These are phyloP conservation scores for Helostoma temminkii DNA, from an alignment of 2,797 vertebrate species.

Conservation along the genomic window DNA sequence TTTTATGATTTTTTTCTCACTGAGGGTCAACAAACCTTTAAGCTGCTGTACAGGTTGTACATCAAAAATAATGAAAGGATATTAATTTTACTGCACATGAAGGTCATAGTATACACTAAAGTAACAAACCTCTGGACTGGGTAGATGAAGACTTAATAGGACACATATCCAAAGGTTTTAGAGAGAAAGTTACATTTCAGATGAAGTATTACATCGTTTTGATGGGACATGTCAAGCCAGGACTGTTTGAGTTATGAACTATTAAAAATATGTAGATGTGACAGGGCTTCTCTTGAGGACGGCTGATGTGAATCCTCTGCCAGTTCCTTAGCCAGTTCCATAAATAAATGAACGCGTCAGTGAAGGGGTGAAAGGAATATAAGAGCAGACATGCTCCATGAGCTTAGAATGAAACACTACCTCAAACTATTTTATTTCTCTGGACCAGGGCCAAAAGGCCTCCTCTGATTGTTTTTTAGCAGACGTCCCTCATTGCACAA, in stretches of 20 bases:
- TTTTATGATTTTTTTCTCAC: neutral
- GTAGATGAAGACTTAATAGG: slow-evolving; percentile 49
- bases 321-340: slow-evolving; percentile 73
- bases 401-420: slow-evolving; percentile 69
- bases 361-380: slow-evolving; percentile 77
- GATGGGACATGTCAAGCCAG: slow-evolving; percentile 76
- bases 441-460: slow-evolving; percentile 15
- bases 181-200: slow-evolving; percentile 74
- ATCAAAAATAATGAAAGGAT: neutral
- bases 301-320: slow-evolving; percentile 73
- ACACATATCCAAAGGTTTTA: slow-evolving; percentile 53
- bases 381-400: slow-evolving; percentile 72
- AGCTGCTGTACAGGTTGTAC: neutral
- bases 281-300: slow-evolving; percentile 78
- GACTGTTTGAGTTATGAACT: slow-evolving; percentile 80
- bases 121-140: slow-evolving; percentile 13
- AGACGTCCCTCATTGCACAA: slow-evolving; percentile 59
- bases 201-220: slow-evolving; percentile 68
- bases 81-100: slow-evolving; percentile 10
- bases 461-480: slow-evolving; percentile 56
- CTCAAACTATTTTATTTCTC: slow-evolving; percentile 53
- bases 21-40: neutral
- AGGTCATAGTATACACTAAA: slow-evolving; percentile 12
- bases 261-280: slow-evolving; percentile 86
- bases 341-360: slow-evolving; percentile 83